These are phyloP conservation scores for Choloepus hoffmanni DNA, from an alignment of 2,113 vertebrate species.

Conservation along the genomic window DNA sequence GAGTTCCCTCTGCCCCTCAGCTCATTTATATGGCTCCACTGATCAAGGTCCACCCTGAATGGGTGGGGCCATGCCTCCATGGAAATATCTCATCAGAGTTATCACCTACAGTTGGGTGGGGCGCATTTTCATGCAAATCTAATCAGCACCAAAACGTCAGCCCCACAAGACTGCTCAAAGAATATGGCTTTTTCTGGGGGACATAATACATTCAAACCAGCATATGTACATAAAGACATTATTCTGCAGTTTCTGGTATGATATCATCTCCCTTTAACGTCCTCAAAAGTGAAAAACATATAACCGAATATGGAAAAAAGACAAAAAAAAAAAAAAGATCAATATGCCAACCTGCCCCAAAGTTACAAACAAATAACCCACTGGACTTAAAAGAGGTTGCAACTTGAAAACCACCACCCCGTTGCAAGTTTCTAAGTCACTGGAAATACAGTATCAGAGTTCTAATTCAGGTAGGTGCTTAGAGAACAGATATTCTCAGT, in stretches of 20 bases:
- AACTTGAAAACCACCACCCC: neutral
- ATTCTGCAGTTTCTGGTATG: neutral
- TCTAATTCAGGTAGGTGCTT: neutral
- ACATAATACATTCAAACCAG: too few species aligned
- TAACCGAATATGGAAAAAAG: neutral
- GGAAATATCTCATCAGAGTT: too few species aligned
- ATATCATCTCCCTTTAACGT: neutral
- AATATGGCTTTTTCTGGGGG: too few species aligned
- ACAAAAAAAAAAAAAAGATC: neutral
- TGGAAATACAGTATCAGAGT: neutral
- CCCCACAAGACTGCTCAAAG: too few species aligned
- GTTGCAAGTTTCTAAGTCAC: slow-evolving; percentile 10
- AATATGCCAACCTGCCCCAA: neutral
- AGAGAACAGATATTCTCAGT: slow-evolving; percentile 13
- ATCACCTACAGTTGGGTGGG: too few species aligned
- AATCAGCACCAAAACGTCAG: too few species aligned
- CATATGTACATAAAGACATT: neutral
- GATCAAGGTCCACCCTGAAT: too few species aligned
- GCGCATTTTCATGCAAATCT: too few species aligned
- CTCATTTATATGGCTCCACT: too few species aligned
- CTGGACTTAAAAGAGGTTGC: neutral
- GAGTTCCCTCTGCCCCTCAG: too few species aligned
- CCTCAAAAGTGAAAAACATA: slow-evolving; percentile 26
- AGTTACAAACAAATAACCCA: slow-evolving; percentile 27
- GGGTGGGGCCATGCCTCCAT: too few species aligned